Evolutionary conservation across 2,113 vertebrate genomes (phyloP).

Genomic region (Halichoeres trimaculatus): DNA sequence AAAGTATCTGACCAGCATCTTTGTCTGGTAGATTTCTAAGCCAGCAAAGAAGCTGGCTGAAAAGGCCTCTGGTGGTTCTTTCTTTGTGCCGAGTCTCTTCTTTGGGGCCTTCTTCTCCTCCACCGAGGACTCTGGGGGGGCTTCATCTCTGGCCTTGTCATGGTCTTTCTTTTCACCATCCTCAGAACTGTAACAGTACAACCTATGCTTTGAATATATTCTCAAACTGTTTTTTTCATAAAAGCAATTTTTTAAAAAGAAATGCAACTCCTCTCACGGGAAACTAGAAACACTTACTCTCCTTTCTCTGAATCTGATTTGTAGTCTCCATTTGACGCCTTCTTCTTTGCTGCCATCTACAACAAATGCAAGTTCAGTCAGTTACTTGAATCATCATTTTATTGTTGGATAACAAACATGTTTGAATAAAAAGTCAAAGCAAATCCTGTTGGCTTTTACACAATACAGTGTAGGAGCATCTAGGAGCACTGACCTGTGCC

Average conservation of each 20-base stretch:
- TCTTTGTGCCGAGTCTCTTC: slow-evolving; percentile 86
- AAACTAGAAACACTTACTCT: slow-evolving; percentile 87
- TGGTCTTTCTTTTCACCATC: slow-evolving; percentile 93
- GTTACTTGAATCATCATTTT: too few relatives aligned
- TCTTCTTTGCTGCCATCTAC: slow-evolving; percentile 88
- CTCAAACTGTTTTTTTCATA: too few relatives aligned
- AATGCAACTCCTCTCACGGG: too few relatives aligned
- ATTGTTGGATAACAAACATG: too few relatives aligned
- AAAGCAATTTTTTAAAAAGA: too few relatives aligned
- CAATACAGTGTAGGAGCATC: background rate
- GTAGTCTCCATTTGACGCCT: slow-evolving; percentile 82
- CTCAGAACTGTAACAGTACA: slow-evolving; percentile 83
- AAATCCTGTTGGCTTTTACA: background rate
- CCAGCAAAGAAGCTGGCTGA: slow-evolving; percentile 95
- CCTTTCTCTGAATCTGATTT: slow-evolving; percentile 92
- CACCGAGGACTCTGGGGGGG: slow-evolving; percentile 73
- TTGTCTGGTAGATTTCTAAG: slow-evolving; percentile 95
- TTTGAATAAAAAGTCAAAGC: too few relatives aligned
- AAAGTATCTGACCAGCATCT: slow-evolving; percentile 87
- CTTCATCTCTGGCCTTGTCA: slow-evolving; percentile 87
- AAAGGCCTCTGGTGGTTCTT: slow-evolving; percentile 90
- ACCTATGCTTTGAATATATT: background rate
- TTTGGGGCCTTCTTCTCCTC: slow-evolving; percentile 86
- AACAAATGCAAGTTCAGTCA: slow-evolving; percentile 41
- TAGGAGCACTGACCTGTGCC: slow-evolving; percentile 84